Evolutionary conservation across 2,797 vertebrate genomes (phyloP).

Genomic region (Falco peregrinus): DNA sequence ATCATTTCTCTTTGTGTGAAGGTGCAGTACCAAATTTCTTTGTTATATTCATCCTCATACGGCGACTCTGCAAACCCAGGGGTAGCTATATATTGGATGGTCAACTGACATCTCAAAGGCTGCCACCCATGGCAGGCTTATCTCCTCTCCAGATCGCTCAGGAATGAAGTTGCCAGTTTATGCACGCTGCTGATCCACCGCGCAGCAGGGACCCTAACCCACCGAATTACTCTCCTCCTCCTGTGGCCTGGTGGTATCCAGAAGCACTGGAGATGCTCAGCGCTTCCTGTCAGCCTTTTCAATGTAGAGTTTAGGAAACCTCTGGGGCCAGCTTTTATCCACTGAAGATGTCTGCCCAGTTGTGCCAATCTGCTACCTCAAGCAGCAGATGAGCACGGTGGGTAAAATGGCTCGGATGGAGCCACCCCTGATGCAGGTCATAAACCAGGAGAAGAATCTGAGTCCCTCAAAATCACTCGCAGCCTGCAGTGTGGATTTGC

Average conservation of each 20-base stretch:
- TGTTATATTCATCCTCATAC: not conserved
- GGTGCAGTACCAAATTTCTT: not conserved
- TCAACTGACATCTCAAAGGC: not conserved
- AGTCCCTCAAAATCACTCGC: not conserved
- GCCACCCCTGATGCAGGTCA: not conserved
- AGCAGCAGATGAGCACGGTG: not conserved
- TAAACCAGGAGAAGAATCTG: not conserved
- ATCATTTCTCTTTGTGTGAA: not conserved
- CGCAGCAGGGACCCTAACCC: not conserved
- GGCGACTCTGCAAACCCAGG: not conserved
- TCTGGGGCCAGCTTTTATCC: not conserved
- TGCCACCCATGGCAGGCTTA: not conserved
- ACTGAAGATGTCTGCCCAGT: not conserved
- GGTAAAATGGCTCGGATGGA: not conserved
- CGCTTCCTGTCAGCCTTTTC: not conserved
- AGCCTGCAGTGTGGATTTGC: not conserved
- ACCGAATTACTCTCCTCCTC: not conserved
- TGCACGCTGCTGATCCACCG: rapidly evolving
- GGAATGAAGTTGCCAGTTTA: not conserved
- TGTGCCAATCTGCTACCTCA: not conserved
- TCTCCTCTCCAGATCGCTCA: not conserved
- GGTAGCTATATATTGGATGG: not conserved
- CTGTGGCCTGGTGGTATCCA: not conserved
- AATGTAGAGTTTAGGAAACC: not conserved
- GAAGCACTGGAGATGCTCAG: not conserved